Conservation (phyloP, 2,113 vertebrate genomes). For the Lontra canadensis region DNA sequence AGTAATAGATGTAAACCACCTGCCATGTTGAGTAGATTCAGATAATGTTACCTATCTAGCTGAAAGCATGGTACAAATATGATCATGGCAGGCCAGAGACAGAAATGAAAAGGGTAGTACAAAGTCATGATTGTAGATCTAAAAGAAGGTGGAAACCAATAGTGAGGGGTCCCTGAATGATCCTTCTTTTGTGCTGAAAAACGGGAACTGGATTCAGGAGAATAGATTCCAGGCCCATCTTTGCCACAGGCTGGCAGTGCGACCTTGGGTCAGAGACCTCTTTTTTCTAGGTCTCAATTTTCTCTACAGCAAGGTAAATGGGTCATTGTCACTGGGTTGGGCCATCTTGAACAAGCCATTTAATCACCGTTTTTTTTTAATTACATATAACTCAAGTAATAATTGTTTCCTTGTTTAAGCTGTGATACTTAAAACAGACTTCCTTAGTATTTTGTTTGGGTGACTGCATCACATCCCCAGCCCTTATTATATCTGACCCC, state of each 20-base stretch:
- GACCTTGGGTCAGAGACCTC: not conserved
- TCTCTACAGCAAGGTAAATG: not conserved
- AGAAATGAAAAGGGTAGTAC: not conserved
- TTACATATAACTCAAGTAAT: not conserved
- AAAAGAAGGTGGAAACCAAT: not conserved
- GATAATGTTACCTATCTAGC: not conserved
- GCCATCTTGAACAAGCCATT: not conserved
- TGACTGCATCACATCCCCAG: not conserved
- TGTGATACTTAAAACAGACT: not conserved
- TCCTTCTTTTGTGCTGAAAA: not conserved
- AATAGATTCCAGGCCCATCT: not conserved
- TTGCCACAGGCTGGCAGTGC: not conserved
- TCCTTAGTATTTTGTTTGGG: not conserved
- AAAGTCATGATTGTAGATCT: not conserved
- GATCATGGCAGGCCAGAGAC: not conserved
- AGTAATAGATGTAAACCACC: not conserved
- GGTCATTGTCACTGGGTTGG: not conserved
- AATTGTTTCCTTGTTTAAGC: not conserved
- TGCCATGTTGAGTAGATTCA: not conserved
- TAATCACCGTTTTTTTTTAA: not conserved
- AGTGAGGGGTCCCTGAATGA: accelerated
- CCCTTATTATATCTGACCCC: not conserved
- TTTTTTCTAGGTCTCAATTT: not conserved
- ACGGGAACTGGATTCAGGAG: not conserved
- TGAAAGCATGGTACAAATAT: not conserved